Evolutionary conservation across 2,113 vertebrate species (phyloP).

Genomic region (Steatornis caripensis): DNA sequence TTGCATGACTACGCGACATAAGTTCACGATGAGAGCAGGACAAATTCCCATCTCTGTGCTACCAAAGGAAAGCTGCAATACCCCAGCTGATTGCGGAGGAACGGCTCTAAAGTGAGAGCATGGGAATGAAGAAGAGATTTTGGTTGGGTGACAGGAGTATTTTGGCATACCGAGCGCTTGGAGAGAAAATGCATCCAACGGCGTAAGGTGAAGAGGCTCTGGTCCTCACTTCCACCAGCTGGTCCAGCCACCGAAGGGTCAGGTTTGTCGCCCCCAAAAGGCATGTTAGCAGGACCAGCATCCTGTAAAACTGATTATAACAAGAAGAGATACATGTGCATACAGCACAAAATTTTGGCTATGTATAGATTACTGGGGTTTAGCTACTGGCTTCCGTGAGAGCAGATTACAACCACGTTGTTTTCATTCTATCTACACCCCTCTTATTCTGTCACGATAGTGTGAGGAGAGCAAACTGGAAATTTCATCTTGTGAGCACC

Average conservation of each 20-base stretch:
- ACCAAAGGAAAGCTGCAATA: background rate
- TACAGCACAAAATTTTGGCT: background rate
- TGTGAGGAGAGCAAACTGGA: background rate
- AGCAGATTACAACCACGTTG: background rate
- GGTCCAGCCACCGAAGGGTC: background rate
- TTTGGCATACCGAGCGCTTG: background rate
- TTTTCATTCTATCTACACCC: background rate
- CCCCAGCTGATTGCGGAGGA: background rate
- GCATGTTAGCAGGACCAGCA: background rate
- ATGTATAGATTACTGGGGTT: background rate
- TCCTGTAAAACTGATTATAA: background rate
- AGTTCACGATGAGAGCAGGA: background rate
- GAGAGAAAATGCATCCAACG: background rate
- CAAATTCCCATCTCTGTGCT: background rate
- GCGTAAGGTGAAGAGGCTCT: background rate
- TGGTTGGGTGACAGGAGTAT: accelerated
- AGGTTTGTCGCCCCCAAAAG: background rate
- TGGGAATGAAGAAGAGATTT: background rate
- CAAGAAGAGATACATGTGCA: too few relatives aligned
- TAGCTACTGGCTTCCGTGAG: background rate
- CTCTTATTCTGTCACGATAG: background rate
- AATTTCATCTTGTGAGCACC: background rate
- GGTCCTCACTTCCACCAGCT: background rate
- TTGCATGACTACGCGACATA: accelerated
- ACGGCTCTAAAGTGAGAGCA: background rate